These are phyloP conservation scores for Lasioglossum morio DNA, from an alignment of 2,888 invertebrate genomes.

Conservation along the genomic window DNA sequence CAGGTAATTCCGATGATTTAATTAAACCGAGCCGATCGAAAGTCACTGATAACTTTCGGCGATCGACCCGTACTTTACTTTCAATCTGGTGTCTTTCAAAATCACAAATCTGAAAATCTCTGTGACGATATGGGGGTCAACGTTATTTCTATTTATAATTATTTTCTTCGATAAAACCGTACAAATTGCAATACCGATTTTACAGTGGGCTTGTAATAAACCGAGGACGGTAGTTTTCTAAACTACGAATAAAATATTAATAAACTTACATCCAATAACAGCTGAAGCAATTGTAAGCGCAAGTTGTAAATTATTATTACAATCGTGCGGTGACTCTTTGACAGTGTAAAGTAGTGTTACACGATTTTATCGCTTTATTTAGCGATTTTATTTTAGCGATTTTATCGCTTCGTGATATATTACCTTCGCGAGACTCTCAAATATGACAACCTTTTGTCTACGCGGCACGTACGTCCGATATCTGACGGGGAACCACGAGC, in stretches of 20 bases:
- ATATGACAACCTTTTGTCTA: too few species aligned
- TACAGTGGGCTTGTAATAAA: not conserved
- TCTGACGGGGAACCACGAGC: too few species aligned
- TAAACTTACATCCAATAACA: not conserved
- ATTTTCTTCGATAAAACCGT: not conserved
- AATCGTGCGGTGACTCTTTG: not conserved
- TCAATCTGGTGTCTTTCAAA: not conserved
- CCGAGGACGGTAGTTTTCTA: not conserved
- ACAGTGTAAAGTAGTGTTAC: too few species aligned
- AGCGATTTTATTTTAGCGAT: too few species aligned
- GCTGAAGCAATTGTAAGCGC: not conserved
- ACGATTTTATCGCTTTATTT: too few species aligned
- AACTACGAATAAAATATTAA: not conserved
- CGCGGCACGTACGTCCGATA: too few species aligned
- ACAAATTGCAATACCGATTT: not conserved
- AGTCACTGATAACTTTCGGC: slow-evolving; percentile 49
- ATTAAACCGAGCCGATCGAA: slow-evolving; percentile 58
- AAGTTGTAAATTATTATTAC: not conserved
- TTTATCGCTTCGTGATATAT: too few species aligned
- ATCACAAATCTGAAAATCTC: not conserved
- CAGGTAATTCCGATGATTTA: slow-evolving; percentile 61
- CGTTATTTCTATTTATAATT: not conserved
- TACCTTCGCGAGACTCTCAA: too few species aligned
- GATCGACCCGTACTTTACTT: not conserved
- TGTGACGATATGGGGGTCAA: not conserved